Percentiles rank a stretch among this genome's conserved stretches.
Evolutionary conservation across 2,797 vertebrate species (phyloP).

Genomic region (Tenualosa thibaudeaui): DNA sequence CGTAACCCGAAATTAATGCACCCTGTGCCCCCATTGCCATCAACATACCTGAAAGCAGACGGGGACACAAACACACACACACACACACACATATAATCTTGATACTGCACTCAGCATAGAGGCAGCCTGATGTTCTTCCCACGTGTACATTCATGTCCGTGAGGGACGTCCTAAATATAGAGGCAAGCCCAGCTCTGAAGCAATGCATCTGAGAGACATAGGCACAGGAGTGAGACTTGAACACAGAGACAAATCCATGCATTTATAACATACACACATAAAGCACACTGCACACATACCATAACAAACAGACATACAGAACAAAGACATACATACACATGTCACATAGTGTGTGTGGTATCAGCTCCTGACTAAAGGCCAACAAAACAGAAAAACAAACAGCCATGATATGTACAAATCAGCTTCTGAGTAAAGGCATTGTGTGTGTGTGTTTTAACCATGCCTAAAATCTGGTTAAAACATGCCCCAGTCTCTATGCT

Average conservation of each 20-base stretch:
- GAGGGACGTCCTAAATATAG: constrained; percentile 36
- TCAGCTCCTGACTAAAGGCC: too few relatives aligned
- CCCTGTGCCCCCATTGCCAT: too few relatives aligned
- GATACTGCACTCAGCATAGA: background rate
- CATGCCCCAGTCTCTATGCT: too few relatives aligned
- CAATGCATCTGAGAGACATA: constrained; percentile 23
- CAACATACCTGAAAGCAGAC: too few relatives aligned
- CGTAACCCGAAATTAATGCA: background rate
- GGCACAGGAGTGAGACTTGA: background rate
- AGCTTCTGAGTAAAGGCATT: background rate
- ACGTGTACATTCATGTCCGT: constrained; percentile 32
- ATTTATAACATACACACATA: background rate
- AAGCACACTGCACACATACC: too few relatives aligned
- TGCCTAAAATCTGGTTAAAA: too few relatives aligned
- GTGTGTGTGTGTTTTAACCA: background rate
- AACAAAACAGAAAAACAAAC: too few relatives aligned
- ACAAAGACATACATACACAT: too few relatives aligned
- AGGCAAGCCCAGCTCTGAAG: constrained; percentile 23
- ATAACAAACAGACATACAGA: too few relatives aligned
- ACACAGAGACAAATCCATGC: background rate
- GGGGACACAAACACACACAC: background rate
- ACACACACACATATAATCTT: background rate
- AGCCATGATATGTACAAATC: background rate
- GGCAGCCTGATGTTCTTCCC: constrained; percentile 33
- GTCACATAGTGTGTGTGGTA: too few relatives aligned